Base-by-base conservation (phyloP, 2,113 vertebrate species). In the Embiotoca jacksoni region DNA sequence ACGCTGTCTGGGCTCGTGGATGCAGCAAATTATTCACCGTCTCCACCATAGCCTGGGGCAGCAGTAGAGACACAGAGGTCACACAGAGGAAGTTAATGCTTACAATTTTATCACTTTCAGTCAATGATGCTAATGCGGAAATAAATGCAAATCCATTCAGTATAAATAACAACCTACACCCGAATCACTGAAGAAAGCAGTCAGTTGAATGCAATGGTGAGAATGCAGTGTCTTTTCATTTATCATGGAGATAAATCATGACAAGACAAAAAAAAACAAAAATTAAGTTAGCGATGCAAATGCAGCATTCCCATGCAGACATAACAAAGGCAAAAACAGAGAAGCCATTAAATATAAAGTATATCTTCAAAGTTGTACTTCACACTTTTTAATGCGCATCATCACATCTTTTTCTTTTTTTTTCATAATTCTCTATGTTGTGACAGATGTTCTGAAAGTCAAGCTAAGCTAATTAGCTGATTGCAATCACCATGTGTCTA, bases 21-120 rank as follows among this genome's bases (percentile, higher is more conserved):
- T 98, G 96, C 62, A 99, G 95, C 63, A 99, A 95, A 94, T 99
- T 99, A 92, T 99, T 99, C 89, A 99, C 98, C 0, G 97, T 99
- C 92, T 98, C 97, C 62, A 99, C 97, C 97, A 99, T 99, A 5
- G 98, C 98, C 98, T 99, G 89, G 15, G 47, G 72, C 78, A 76
- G 78, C 80, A 79, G 73, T 9, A 71, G 37, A 91, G 61, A 89
- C 75, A 84, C 11, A 15, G 59, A 55, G 52, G 86, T 86, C 77
- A 88, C 50, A 55, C 7, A 15, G 73, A 75, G 44, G 87, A 78
- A 81, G 67, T 8, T 8, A 16, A 50, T 7, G 15, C 65, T 44
- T 44, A 72, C 44, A 49, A 52, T 54, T 73, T 37, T n/a, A 73
- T 68, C 35, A 50, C 49, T 68, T 57, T 56, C 16, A 76, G 67